Conservation (phyloP, 1,140 invertebrate species). For the Euschistus heros region DNA sequence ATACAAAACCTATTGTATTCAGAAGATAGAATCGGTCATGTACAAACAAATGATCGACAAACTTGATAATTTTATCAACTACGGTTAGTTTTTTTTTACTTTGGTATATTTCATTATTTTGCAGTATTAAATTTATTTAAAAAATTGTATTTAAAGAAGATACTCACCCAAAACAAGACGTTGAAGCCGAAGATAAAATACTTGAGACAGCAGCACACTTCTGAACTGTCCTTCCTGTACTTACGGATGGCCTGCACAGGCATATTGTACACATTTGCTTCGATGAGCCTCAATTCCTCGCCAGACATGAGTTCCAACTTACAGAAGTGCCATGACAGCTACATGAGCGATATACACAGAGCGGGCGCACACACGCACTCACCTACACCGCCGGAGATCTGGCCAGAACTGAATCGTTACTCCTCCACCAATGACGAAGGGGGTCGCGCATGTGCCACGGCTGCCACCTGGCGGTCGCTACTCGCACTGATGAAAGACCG, state of each 20-base stretch:
- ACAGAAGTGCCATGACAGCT: neutral
- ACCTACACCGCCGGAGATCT: neutral
- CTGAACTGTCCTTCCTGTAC: constrained; percentile 73
- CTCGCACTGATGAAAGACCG: no score
- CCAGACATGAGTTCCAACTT: neutral
- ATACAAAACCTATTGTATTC: no score
- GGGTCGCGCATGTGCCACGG: no score
- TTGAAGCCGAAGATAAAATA: constrained; percentile 96
- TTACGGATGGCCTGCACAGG: constrained; percentile 42
- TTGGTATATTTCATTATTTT: no score
- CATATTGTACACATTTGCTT: constrained; percentile 23
- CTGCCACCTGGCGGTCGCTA: no score
- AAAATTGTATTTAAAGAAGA: no score
- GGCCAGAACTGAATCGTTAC: neutral
- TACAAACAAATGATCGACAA: no score
- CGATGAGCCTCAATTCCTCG: neutral
- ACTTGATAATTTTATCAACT: no score
- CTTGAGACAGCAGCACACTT: constrained; percentile 94
- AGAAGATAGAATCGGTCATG: no score
- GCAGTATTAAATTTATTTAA: no score
- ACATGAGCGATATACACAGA: neutral
- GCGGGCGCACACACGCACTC: neutral
- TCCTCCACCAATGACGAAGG: neutral
- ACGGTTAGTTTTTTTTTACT: no score
- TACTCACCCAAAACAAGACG: constrained; percentile 90